A percentile compares a stretch with the other conserved stretches of the same genome.
Evolutionary conservation across 2,888 invertebrate species (phyloP).

Genomic region (Athetis lepigone): DNA sequence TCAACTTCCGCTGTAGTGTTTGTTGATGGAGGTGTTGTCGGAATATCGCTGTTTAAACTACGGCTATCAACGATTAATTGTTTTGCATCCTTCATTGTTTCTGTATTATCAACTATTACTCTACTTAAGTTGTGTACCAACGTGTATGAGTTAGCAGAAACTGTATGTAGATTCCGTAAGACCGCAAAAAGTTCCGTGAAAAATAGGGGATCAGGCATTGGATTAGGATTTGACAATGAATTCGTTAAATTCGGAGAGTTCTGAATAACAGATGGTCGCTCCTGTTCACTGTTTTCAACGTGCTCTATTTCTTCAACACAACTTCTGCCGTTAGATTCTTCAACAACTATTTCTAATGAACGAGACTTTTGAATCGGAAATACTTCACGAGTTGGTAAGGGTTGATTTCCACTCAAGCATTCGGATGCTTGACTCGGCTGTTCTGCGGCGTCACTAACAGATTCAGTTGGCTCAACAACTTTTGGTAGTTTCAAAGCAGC

Average conservation of each 20-base stretch:
- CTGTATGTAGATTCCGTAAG: neutral
- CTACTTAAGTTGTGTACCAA: neutral
- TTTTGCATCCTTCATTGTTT: neutral
- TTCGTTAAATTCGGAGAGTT: neutral
- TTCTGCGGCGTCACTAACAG: neutral
- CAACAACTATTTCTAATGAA: neutral
- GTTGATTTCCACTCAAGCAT: neutral
- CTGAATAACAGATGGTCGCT: constrained; percentile 4
- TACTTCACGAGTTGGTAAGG: neutral
- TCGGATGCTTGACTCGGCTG: neutral
- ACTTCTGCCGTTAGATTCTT: neutral
- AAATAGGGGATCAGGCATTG: neutral
- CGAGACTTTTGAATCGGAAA: constrained; percentile 2
- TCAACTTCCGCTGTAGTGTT: neutral
- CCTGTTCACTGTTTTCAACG: neutral
- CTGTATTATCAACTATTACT: neutral
- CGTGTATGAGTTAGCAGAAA: neutral
- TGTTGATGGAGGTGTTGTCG: neutral
- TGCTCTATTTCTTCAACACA: neutral
- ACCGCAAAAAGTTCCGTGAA: neutral
- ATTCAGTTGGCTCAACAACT: neutral
- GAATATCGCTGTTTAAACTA: constrained; percentile 5
- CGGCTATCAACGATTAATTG: neutral
- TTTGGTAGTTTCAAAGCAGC: neutral
- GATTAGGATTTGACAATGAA: neutral